Base-by-base conservation (phyloP, 2,888 invertebrate genomes). In the Acronicta psi region DNA sequence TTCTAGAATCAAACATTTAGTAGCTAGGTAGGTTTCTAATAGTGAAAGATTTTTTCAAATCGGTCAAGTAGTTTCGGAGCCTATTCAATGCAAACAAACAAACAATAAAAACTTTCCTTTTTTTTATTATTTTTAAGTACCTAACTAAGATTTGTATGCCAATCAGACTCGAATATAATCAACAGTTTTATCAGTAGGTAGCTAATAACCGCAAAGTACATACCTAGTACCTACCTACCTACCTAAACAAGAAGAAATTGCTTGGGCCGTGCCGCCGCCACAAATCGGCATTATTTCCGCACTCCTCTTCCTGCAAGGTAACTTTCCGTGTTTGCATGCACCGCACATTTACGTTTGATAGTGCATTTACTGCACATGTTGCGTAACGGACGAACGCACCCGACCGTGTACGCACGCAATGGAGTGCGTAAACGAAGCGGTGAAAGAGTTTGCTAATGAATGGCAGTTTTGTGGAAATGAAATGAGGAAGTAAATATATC, bases 291-390 rank as follows among this genome's bases (percentile, higher is more conserved):
- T 38, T 46, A 60, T 64, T 79, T 76, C 79, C 74, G 63, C 47
- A 51, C 43, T 40, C 10, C 47, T 59, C 71, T 77, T 78, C 82
- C 80, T 72, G 72, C 57, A 50, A 25, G 64, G 59, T 68, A 71
- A 76, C 70, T 73, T 77, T 77, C 73, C 51, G 59, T 59, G 71
- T 60, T 56, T 20, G 56, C 31, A 44, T 29, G 54, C 44, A 18
- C 40, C 31, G 16, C 46, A 50, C 68, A 23, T 64, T 61, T 65
- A 66, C 49, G 63, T 67, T 47, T 69, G 62, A 62, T 70, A 66
- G 57, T 47, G 40, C 59, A 66, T 49, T 42, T 29, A 68, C 58
- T 53, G 47, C 59, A 55, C 36, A 46, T 37, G 50, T 69, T 67
- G 61, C 73, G 52, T 51, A 75, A 75, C 59, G 18, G 13, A 45